Conservation (phyloP, 2,888 invertebrate genomes). For the Gonocerus acuteangulatus region DNA sequence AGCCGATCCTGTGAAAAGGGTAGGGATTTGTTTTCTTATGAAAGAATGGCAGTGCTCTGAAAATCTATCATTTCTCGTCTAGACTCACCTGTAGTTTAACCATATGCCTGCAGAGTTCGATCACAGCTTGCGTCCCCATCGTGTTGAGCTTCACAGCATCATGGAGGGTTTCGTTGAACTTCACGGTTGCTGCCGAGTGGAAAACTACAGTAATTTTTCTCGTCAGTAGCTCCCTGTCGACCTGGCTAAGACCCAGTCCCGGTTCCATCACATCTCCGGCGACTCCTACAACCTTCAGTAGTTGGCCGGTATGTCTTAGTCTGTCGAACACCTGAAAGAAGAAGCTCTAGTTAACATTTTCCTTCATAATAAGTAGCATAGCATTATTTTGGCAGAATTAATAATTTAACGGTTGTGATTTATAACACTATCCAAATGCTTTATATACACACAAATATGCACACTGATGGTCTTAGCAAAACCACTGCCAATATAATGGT, state of each 20-base stretch:
- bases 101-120: constrained; percentile 50
- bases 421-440: too few species aligned
- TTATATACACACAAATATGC: too few species aligned
- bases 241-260: constrained; percentile 42
- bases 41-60: too few species aligned
- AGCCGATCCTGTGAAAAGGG: too few species aligned
- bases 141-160: constrained; percentile 53
- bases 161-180: constrained; percentile 53
- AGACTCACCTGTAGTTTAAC: constrained; percentile 45
- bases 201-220: constrained; percentile 50
- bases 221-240: constrained; percentile 42
- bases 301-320: constrained; percentile 41
- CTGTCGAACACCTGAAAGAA: constrained; percentile 44
- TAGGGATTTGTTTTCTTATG: too few species aligned
- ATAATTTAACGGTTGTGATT: too few species aligned
- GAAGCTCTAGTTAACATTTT: too few species aligned
- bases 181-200: constrained; percentile 56
- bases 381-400: too few species aligned
- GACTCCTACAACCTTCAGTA: constrained; percentile 46
- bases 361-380: too few species aligned
- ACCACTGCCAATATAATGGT: too few species aligned
- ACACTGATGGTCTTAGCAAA: too few species aligned
- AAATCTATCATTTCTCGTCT: background rate
- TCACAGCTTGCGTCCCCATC: constrained; percentile 49
- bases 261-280: constrained; percentile 44